A percentile compares a stretch with the other conserved stretches of the same genome.
Conservation (phyloP, 2,888 invertebrate species). For the Stenoptilia bipunctidactyla region DNA sequence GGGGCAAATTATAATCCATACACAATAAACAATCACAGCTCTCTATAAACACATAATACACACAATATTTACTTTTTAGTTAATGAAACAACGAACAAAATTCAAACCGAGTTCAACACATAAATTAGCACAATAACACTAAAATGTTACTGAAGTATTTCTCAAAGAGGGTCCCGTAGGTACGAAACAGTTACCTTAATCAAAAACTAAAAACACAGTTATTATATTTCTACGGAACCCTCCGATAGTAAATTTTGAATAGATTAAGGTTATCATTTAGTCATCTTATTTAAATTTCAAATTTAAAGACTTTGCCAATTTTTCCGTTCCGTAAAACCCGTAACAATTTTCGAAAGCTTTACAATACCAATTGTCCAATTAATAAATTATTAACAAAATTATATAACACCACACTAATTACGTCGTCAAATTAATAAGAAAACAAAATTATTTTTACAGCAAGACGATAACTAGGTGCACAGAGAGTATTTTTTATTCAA, state of each 20-base stretch:
- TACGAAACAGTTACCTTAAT: constrained; percentile 13
- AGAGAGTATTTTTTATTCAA: constrained; percentile 50
- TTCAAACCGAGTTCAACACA: constrained; percentile 67
- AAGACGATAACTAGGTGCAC: constrained; percentile 70
- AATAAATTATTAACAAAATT: constrained; percentile 1
- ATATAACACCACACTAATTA: constrained; percentile 43
- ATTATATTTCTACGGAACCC: constrained; percentile 46
- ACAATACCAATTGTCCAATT: not conserved
- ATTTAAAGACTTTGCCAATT: not conserved
- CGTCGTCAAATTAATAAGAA: constrained; percentile 63
- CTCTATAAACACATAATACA: constrained; percentile 66
- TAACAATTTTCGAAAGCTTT: too few species aligned
- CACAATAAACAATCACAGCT: constrained; percentile 49
- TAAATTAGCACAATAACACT: constrained; percentile 67
- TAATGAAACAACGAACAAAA: constrained; percentile 67
- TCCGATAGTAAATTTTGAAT: constrained; percentile 21
- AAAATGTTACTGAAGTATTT: constrained; percentile 52
- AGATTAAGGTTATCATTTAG: too few species aligned
- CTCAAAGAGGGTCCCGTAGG: constrained; percentile 56
- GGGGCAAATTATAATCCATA: not conserved
- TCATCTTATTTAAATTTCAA: too few species aligned
- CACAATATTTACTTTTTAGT: constrained; percentile 51
- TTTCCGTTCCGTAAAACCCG: not conserved
- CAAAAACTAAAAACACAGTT: constrained; percentile 13
- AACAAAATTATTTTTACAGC: constrained; percentile 62